A percentile compares a stretch with the other conserved stretches of the same genome.
phyloP scores from a whole-genome alignment of 2,113 vertebrate species.

The Arvicanthis niloticus region DNA sequence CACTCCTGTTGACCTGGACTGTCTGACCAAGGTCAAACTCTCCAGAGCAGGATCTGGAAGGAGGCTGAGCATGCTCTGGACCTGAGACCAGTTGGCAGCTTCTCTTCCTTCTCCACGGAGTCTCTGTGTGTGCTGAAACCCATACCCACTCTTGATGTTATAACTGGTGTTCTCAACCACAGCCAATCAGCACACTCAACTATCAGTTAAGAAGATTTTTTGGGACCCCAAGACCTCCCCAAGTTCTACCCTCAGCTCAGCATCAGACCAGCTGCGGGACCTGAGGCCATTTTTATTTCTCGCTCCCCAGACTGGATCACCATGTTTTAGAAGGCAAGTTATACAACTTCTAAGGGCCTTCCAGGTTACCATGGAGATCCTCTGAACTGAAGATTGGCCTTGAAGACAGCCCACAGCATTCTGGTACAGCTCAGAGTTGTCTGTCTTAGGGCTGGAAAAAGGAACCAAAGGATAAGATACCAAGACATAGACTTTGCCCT shows the following conservation, averaged over 20 bases:
- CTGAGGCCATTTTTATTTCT: not conserved
- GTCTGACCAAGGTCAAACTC: not conserved
- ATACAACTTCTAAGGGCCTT: not conserved
- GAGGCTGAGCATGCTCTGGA: not conserved
- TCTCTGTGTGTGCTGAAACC: not conserved
- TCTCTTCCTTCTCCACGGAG: not conserved
- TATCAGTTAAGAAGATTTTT: not conserved
- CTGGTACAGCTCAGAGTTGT: not conserved
- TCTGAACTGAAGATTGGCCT: not conserved
- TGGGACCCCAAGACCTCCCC: no score
- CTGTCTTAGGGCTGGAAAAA: not conserved
- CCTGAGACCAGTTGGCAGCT: not conserved
- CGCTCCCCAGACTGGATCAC: not conserved
- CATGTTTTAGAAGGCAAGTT: not conserved
- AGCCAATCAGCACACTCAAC: accelerated
- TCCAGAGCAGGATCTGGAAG: not conserved
- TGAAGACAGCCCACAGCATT: not conserved
- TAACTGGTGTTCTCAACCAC: not conserved
- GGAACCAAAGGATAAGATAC: not conserved
- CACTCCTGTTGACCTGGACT: not conserved
- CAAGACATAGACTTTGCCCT: not conserved
- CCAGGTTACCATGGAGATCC: not conserved
- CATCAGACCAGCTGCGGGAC: not conserved
- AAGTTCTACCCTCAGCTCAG: not conserved
- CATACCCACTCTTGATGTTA: not conserved